Conservation (phyloP, 1,140 invertebrate genomes). For the Lepidurus couesii region DNA sequence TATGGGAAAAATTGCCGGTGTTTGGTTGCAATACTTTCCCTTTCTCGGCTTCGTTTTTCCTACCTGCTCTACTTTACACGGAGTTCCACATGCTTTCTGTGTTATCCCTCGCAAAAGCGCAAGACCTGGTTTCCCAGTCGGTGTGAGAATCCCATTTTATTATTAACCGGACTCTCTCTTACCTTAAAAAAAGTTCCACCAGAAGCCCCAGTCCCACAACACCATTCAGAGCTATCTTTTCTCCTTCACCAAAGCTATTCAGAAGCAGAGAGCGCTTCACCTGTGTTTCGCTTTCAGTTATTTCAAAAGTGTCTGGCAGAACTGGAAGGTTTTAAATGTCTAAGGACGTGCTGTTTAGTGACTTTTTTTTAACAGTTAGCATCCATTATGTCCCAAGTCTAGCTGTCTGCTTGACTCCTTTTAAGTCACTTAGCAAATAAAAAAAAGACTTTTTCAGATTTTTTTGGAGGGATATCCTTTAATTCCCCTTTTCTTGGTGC, state of each 20-base stretch:
- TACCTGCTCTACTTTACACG: slow-evolving; percentile 1
- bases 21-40: not conserved
- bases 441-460: too few species aligned
- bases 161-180: slow-evolving; percentile 18
- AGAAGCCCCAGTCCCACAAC: not conserved
- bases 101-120: not conserved
- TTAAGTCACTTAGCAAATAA: not conserved
- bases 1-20: too few species aligned
- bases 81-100: not conserved
- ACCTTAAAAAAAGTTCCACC: not conserved
- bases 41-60: not conserved
- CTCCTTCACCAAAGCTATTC: not conserved
- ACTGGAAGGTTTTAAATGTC: not conserved
- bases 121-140: slow-evolving; percentile 9
- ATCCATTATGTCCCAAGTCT: not conserved
- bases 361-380: not conserved
- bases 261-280: not conserved
- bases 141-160: not conserved
- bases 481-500: too few species aligned
- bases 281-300: not conserved
- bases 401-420: not conserved
- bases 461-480: too few species aligned
- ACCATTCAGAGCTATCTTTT: not conserved
- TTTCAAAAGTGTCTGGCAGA: not conserved
- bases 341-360: not conserved